phyloP scores from a whole-genome alignment of 2,113 vertebrate species.

The Pipra filicauda region DNA sequence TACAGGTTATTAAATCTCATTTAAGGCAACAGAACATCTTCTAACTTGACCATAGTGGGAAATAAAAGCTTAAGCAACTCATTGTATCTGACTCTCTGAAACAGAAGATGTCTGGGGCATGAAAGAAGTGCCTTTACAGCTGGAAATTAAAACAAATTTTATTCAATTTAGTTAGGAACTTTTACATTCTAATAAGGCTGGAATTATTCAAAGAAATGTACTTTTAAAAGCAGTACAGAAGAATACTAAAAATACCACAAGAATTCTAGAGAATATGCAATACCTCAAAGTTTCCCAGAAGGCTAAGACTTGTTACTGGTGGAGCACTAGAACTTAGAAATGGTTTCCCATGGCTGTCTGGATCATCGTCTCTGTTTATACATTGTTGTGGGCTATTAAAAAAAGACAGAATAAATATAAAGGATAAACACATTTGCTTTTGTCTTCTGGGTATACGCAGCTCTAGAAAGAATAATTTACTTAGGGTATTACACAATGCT shows the following conservation, averaged over 20 bases:
- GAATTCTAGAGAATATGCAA: slow-evolving; percentile 31
- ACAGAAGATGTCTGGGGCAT: not conserved
- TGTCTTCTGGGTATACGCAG: slow-evolving; percentile 26
- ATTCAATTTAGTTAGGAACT: slow-evolving; percentile 4
- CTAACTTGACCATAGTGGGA: not conserved
- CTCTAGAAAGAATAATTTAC: not conserved
- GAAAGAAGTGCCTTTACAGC: not conserved
- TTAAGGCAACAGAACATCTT: not conserved
- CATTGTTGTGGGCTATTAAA: slow-evolving; percentile 73
- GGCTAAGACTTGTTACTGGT: slow-evolving; percentile 91
- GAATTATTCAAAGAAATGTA: not conserved
- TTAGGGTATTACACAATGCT: not conserved
- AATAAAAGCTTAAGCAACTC: not conserved
- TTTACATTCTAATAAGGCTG: not conserved
- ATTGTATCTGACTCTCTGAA: not conserved
- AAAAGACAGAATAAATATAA: slow-evolving; percentile 1
- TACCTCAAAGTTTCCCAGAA: slow-evolving; percentile 99
- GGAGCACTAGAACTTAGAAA: slow-evolving; percentile 94
- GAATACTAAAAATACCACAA: slow-evolving; percentile 35
- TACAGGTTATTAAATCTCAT: not conserved
- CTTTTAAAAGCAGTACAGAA: slow-evolving; percentile 5
- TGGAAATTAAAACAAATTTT: slow-evolving; percentile 28
- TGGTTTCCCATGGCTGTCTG: slow-evolving; percentile 82
- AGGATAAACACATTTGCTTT: slow-evolving; percentile 32
- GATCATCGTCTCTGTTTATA: slow-evolving; percentile 82